Percentiles rank a stretch among this genome's conserved stretches.
phyloP scores from a whole-genome alignment of 2,797 vertebrate genomes.

The Balearica regulorum region DNA sequence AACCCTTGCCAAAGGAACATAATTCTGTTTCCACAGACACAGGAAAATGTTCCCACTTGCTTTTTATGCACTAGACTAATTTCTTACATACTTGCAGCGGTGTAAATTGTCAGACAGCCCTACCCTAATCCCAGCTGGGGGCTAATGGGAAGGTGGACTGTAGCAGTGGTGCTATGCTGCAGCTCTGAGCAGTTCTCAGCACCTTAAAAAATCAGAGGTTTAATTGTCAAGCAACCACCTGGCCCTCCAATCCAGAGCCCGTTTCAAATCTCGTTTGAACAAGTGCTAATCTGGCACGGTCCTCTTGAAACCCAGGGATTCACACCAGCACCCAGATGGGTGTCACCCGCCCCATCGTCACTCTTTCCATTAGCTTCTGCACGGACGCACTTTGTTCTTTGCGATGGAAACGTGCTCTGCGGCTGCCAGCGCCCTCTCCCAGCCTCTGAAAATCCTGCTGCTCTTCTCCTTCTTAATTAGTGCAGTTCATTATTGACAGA shows the following conservation, averaged over 20 bases:
- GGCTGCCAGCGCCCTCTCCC: neutral
- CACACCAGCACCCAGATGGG: neutral
- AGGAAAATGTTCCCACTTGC: neutral
- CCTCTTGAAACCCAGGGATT: neutral
- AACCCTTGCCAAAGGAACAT: neutral
- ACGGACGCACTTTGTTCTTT: fast-evolving
- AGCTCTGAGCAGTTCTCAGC: neutral
- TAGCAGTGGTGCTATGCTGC: neutral
- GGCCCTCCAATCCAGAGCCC: neutral
- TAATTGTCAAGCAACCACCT: too few relatives aligned
- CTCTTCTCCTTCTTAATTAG: neutral
- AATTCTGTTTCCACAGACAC: neutral
- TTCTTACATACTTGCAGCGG: neutral
- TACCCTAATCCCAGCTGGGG: fast-evolving
- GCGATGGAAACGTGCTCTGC: fast-evolving
- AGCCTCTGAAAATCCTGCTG: neutral
- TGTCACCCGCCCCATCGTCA: neutral
- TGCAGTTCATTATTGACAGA: neutral
- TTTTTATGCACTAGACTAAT: neutral
- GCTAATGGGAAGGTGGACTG: neutral
- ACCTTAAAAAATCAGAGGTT: neutral
- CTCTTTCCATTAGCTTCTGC: neutral
- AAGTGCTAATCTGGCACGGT: fast-evolving
- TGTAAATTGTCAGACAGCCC: neutral
- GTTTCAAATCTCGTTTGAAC: neutral